phyloP scores from a whole-genome alignment of 2,113 vertebrate genomes.

The Pelodiscus sinensis region DNA sequence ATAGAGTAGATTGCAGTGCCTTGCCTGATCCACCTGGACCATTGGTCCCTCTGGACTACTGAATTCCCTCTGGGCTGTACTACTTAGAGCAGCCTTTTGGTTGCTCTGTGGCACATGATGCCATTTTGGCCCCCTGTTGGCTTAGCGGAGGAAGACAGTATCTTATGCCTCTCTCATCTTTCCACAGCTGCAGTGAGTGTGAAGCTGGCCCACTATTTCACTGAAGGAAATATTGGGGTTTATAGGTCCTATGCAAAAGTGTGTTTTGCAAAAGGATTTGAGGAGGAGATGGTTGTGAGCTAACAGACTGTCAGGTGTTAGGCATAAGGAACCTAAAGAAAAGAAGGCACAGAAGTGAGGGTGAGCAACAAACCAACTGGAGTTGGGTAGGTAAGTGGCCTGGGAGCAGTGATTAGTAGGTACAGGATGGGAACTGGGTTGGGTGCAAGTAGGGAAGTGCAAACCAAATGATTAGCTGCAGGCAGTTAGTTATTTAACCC shows the following conservation, averaged over 20 bases:
- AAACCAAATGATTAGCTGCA: neutral
- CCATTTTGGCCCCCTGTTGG: neutral
- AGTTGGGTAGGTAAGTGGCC: neutral
- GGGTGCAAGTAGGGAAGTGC: too few relatives aligned
- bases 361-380: accelerated
- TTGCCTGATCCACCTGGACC: neutral
- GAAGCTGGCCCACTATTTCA: neutral
- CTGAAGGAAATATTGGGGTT: neutral
- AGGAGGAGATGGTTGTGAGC: neutral
- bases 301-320: accelerated
- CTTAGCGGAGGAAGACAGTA: neutral
- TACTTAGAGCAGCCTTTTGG: neutral
- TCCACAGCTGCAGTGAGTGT: neutral
- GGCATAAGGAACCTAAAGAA: accelerated
- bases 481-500: neutral
- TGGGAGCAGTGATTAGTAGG: neutral
- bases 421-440: neutral
- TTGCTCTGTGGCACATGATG: neutral
- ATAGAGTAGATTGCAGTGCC: neutral
- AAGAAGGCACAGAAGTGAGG: neutral
- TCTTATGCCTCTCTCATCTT: neutral
- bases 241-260: accelerated
- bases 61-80: neutral
- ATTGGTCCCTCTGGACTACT: neutral
- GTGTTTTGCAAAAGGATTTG: neutral